Evolutionary conservation across 2,888 invertebrate genomes (phyloP).

Genomic region (Papilio demoleus): DNA sequence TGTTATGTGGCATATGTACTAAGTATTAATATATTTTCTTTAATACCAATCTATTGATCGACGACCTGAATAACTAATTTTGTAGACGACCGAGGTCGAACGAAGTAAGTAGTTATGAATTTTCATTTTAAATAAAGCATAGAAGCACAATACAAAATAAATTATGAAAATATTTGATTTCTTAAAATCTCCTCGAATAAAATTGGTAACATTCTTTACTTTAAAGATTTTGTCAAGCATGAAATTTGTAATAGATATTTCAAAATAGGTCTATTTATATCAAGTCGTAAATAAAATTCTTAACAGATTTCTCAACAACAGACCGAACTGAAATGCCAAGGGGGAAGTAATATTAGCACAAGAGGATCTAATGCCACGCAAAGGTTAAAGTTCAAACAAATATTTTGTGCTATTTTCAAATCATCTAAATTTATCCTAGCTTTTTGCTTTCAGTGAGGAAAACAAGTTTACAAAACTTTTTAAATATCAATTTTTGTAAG

Average conservation of each 20-base stretch:
- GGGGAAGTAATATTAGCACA: constrained; percentile 28
- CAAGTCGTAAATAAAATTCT: neutral
- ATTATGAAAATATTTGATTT: neutral
- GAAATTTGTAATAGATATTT: too few species aligned
- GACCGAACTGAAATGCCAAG: constrained; percentile 28
- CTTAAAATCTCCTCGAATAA: too few species aligned
- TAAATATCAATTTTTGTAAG: too few species aligned
- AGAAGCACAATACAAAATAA: neutral
- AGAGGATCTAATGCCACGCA: constrained; percentile 3
- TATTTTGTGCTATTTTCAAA: neutral
- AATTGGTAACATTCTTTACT: too few species aligned
- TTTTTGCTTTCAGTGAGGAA: too few species aligned
- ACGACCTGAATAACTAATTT: neutral
- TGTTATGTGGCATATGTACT: neutral
- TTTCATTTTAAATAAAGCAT: neutral
- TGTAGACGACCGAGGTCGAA: too few species aligned
- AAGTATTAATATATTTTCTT: neutral
- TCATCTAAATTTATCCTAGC: neutral
- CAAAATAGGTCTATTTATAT: neutral
- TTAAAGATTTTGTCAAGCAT: too few species aligned
- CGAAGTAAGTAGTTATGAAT: too few species aligned
- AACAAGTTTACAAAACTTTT: too few species aligned
- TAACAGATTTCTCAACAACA: constrained; percentile 1
- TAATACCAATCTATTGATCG: neutral
- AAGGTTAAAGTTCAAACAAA: constrained; percentile 26